Evolutionary conservation across 2,888 invertebrate genomes (phyloP).

Genomic region (Acanthococcus lagerstroemiae): DNA sequence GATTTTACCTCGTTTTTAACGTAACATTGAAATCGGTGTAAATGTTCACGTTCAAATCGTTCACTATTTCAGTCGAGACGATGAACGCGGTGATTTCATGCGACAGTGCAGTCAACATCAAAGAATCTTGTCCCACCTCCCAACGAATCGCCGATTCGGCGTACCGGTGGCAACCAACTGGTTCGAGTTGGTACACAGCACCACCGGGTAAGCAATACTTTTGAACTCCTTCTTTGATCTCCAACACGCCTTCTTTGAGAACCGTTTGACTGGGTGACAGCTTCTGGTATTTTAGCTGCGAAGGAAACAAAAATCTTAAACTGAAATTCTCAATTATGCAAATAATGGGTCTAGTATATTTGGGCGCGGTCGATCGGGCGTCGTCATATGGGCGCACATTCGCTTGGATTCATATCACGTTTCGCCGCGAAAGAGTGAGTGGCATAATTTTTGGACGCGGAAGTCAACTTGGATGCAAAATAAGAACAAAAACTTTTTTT

Average conservation of each 20-base stretch:
- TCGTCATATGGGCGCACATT: no score
- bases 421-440: no score
- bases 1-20: conserved; percentile 43
- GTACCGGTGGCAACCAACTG: conserved; percentile 75
- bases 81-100: conserved; percentile 48
- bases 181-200: conserved; percentile 57
- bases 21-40: conserved; percentile 21
- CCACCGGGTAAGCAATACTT: conserved; percentile 62
- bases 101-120: conserved; percentile 46
- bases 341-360: no score
- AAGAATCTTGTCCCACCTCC: conserved; percentile 40
- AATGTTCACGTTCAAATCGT: conserved; percentile 45
- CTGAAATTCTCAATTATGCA: neutral
- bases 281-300: conserved; percentile 34
- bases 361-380: no score
- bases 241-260: conserved; percentile 33
- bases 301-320: neutral
- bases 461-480: no score
- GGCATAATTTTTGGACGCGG: no score
- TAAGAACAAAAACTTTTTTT: no score
- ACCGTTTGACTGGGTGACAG: conserved; percentile 30
- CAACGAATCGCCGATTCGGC: conserved; percentile 47
- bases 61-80: conserved; percentile 45
- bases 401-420: no score
- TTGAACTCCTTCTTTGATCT: conserved; percentile 35